These are phyloP conservation scores for Battus philenor DNA, from an alignment of 1,140 invertebrate species.

Conservation along the genomic window DNA sequence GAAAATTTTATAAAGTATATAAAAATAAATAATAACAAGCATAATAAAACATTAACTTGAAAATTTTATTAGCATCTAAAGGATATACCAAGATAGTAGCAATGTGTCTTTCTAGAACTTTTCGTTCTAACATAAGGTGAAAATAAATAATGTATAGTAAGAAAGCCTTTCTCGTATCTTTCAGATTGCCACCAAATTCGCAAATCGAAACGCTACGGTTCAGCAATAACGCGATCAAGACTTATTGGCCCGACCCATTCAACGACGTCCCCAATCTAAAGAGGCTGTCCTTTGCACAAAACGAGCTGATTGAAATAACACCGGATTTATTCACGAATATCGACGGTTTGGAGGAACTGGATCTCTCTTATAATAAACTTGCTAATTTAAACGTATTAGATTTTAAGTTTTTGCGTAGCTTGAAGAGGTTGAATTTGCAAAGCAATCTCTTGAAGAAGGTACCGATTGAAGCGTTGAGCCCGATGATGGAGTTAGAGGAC, in stretches of 20 bases:
- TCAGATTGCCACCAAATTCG: constrained; percentile 60
- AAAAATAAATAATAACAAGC: no score
- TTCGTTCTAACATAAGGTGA: no score
- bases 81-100: no score
- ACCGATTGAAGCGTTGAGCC: constrained; percentile 48
- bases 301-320: constrained; percentile 53
- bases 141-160: no score
- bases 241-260: constrained; percentile 64
- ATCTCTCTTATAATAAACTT: constrained; percentile 76
- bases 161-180: constrained; percentile 27
- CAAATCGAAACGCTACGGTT: constrained; percentile 58
- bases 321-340: constrained; percentile 63
- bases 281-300: constrained; percentile 54
- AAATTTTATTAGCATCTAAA: no score
- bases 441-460: constrained; percentile 56
- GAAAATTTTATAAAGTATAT: no score
- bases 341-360: constrained; percentile 60
- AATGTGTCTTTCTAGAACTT: no score
- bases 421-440: constrained; percentile 57
- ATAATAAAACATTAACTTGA: no score
- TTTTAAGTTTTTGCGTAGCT: constrained; percentile 46
- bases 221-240: constrained; percentile 58
- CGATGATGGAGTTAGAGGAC: constrained; percentile 48
- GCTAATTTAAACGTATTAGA: constrained; percentile 48
- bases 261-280: constrained; percentile 52